Conservation (phyloP, 2,888 invertebrate genomes). For the Pharmacophagus antenor region DNA sequence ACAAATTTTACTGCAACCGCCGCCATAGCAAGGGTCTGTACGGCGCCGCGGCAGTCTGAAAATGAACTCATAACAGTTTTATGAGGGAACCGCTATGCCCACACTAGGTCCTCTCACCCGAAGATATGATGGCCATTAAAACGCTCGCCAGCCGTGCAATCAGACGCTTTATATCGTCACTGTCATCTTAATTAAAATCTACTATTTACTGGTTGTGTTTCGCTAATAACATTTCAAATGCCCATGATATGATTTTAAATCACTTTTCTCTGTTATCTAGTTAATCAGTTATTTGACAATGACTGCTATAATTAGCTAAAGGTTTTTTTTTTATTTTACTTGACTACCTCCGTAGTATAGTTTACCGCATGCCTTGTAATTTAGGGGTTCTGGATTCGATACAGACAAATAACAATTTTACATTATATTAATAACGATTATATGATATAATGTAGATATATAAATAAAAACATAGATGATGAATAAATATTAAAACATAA, state of each 20-base stretch:
- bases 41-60: slow-evolving; percentile 44
- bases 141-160: slow-evolving; percentile 61
- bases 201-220: slow-evolving; percentile 48
- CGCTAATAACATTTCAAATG: slow-evolving; percentile 15
- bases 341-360: background rate
- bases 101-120: slow-evolving; percentile 42
- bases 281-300: background rate
- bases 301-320: background rate
- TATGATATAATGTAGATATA: background rate
- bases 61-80: slow-evolving; percentile 78
- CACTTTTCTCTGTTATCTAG: background rate
- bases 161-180: slow-evolving; percentile 56
- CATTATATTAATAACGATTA: background rate
- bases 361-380: background rate
- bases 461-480: no score
- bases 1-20: slow-evolving; percentile 37
- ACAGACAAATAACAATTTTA: background rate
- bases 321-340: no score
- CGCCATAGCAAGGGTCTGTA: slow-evolving; percentile 34
- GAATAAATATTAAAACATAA: no score
- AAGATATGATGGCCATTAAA: slow-evolving; percentile 70
- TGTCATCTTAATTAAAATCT: slow-evolving; percentile 73
- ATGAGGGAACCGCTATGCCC: slow-evolving; percentile 53
- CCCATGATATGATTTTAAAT: background rate
- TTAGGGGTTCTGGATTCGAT: background rate